These are phyloP conservation scores for Lepidocolaptes lacrymiger DNA, from an alignment of 2,797 vertebrate genomes.

Conservation along the genomic window DNA sequence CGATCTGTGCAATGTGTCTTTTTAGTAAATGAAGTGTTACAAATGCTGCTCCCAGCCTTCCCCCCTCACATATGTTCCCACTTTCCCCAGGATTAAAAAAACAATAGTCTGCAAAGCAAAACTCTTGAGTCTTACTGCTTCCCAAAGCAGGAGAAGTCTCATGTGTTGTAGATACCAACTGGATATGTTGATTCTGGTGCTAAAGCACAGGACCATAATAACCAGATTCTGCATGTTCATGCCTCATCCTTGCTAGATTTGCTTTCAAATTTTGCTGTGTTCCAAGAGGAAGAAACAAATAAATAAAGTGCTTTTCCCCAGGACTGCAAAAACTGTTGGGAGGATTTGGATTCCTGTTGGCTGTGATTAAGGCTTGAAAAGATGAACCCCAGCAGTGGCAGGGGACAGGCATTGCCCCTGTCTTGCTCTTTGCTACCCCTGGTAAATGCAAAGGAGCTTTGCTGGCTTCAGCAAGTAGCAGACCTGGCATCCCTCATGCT, in stretches of 20 bases:
- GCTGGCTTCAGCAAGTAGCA: neutral
- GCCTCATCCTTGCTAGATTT: neutral
- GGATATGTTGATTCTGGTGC: neutral
- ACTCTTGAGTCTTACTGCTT: neutral
- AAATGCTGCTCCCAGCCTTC: conserved; percentile 33
- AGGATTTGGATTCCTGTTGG: conserved; percentile 29
- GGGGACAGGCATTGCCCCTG: neutral
- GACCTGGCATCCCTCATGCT: accelerated
- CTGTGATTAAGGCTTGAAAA: neutral
- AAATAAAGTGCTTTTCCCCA: neutral
- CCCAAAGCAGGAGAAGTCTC: neutral
- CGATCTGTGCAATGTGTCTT: neutral
- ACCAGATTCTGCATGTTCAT: neutral
- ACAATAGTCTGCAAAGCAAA: conserved; percentile 20
- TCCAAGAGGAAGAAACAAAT: conserved; percentile 25
- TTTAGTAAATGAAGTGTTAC: conserved; percentile 60
- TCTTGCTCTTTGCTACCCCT: neutral
- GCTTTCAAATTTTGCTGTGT: neutral
- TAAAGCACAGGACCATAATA: neutral
- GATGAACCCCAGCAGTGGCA: neutral
- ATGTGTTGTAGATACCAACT: accelerated
- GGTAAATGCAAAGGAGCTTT: neutral
- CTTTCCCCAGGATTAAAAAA: conserved; percentile 4
- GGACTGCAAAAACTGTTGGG: conserved; percentile 16
- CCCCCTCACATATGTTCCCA: conserved; percentile 26